These are phyloP conservation scores for Cricetomys ansorgei DNA, from an alignment of 2,113 vertebrate genomes.

Conservation along the genomic window DNA sequence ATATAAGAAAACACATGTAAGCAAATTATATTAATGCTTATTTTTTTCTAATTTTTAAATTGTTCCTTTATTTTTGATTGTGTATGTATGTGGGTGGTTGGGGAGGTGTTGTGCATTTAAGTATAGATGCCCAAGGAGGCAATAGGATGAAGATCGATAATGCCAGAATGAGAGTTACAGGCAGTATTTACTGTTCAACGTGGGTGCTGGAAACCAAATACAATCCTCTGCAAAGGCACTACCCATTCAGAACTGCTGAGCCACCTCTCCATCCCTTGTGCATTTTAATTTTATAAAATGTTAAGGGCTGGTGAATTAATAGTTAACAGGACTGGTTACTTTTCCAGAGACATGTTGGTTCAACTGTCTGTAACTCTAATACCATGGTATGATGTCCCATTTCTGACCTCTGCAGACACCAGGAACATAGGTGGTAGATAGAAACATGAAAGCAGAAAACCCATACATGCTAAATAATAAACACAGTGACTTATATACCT, in stretches of 20 bases:
- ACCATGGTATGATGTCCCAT: too few relatives aligned
- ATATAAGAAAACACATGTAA: not conserved
- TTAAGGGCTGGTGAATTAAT: too few relatives aligned
- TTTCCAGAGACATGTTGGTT: too few relatives aligned
- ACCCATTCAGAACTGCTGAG: not conserved
- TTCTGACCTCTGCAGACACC: not conserved
- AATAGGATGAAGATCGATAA: too few relatives aligned
- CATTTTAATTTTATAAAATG: not conserved
- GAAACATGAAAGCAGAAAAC: not conserved
- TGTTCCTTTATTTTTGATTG: not conserved
- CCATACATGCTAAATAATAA: too few relatives aligned
- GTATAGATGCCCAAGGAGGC: not conserved
- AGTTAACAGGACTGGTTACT: too few relatives aligned
- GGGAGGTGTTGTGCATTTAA: not conserved
- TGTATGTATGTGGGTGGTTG: too few relatives aligned
- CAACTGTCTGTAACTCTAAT: not conserved
- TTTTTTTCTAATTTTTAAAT: not conserved
- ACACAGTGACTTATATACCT: slow-evolving; percentile 87
- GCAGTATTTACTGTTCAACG: not conserved
- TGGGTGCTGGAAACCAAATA: not conserved
- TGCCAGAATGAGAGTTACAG: too few relatives aligned
- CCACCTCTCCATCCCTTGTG: too few relatives aligned
- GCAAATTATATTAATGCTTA: not conserved
- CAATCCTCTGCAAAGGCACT: not conserved
- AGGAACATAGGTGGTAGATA: too few relatives aligned